A percentile compares a stretch with the other conserved stretches of the same genome.
phyloP scores from a whole-genome alignment of 2,113 vertebrate genomes.

The Columba janthina region DNA sequence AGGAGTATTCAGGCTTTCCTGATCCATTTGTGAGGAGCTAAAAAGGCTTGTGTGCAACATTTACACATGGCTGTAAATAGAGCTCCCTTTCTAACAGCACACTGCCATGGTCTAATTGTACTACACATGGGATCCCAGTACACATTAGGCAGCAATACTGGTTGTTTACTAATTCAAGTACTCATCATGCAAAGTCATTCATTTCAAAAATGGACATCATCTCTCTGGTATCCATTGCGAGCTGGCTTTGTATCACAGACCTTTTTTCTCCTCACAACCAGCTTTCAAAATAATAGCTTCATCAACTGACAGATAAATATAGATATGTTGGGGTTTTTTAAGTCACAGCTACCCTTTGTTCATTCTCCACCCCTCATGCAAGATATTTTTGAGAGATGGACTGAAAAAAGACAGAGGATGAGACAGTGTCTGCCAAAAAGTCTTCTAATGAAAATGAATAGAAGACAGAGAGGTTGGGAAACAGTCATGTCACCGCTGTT shows the following conservation, averaged over 20 bases:
- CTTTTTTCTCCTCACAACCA: neutral
- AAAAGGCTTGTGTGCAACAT: neutral
- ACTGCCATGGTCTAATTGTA: neutral
- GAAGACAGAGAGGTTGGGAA: neutral
- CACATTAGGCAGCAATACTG: neutral
- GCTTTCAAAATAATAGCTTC: neutral
- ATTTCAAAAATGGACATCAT: neutral
- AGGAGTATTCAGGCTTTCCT: neutral
- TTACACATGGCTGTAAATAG: accelerated
- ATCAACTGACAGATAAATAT: neutral
- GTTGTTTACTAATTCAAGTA: neutral
- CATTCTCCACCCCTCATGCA: neutral
- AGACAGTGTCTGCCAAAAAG: neutral
- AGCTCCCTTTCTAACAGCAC: neutral
- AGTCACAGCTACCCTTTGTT: neutral
- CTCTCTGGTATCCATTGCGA: neutral
- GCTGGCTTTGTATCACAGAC: neutral
- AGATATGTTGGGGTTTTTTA: neutral
- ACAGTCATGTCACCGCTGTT: neutral
- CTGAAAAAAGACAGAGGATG: neutral
- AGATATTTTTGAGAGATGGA: neutral
- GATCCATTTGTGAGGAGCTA: neutral
- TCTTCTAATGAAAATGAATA: neutral
- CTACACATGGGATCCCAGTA: neutral
- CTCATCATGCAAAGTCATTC: neutral